These are phyloP conservation scores for Leptinotarsa defecta DNA, from an alignment of 1,140 invertebrate genomes.

Conservation along the genomic window DNA sequence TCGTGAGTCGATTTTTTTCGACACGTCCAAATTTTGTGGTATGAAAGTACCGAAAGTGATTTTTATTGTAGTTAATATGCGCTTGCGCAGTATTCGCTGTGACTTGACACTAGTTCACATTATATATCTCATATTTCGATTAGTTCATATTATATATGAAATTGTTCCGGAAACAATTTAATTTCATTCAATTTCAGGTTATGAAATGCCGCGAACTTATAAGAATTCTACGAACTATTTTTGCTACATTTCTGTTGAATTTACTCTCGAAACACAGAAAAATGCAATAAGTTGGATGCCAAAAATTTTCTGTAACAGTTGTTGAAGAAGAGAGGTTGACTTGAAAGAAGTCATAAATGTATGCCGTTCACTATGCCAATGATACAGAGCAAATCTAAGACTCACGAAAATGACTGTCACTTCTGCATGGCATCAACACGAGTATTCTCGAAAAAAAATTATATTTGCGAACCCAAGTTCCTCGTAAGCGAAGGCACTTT, in stretches of 20 bases:
- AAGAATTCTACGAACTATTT: not conserved
- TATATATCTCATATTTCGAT: too few relatives aligned
- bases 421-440: not conserved
- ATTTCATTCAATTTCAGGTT: not conserved
- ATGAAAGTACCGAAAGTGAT: too few relatives aligned
- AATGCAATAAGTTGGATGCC: conserved; percentile 20
- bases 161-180: not conserved
- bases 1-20: too few relatives aligned
- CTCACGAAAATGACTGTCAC: conserved; percentile 31
- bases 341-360: conserved; percentile 28
- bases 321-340: conserved; percentile 17
- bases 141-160: not conserved
- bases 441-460: too few relatives aligned
- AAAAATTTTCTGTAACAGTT: conserved; percentile 20
- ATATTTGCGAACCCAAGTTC: too few relatives aligned
- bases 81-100: too few relatives aligned
- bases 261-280: not conserved
- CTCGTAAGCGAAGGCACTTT: too few relatives aligned
- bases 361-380: conserved; percentile 40
- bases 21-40: too few relatives aligned
- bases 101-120: too few relatives aligned
- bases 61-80: too few relatives aligned
- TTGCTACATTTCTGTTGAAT: conserved; percentile 17
- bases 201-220: not conserved
- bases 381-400: conserved; percentile 41